Percentiles rank a stretch among this genome's conserved stretches.
phyloP scores from a whole-genome alignment of 1,140 invertebrate species.

The Plodia interpunctella region DNA sequence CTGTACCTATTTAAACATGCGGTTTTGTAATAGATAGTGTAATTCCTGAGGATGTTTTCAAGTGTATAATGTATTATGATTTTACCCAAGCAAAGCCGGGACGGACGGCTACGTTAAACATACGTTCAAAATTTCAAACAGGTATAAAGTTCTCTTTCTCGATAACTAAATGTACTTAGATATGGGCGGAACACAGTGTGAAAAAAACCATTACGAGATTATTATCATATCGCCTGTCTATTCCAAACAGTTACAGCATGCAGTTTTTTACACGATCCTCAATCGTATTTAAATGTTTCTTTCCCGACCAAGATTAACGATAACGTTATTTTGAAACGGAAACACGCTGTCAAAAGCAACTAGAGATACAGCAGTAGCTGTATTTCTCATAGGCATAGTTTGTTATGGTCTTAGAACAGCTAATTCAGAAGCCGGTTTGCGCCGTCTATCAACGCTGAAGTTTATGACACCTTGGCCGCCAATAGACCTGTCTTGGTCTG shows the following conservation, averaged over 20 bases:
- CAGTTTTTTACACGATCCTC: not conserved
- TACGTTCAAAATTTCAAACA: too few relatives aligned
- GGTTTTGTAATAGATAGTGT: too few relatives aligned
- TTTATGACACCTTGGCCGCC: not conserved
- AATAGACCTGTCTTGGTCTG: not conserved
- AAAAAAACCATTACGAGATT: not conserved
- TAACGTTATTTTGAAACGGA: slow-evolving; percentile 6
- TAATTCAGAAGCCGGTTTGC: not conserved
- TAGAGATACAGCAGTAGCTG: not conserved
- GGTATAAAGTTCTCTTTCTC: too few relatives aligned
- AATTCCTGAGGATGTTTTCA: too few relatives aligned
- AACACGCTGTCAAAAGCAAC: not conserved
- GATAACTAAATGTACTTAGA: not conserved
- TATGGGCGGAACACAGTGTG: not conserved
- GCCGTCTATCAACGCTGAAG: not conserved
- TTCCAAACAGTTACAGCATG: not conserved
- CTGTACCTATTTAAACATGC: too few relatives aligned
- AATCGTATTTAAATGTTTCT: not conserved
- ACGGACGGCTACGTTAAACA: too few relatives aligned
- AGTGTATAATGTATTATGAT: too few relatives aligned
- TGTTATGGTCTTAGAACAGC: not conserved
- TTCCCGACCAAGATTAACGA: slow-evolving; percentile 1
- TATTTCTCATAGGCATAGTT: too few relatives aligned
- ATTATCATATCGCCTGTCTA: not conserved
- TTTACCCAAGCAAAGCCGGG: too few relatives aligned